Percentiles rank a stretch among this genome's conserved stretches.
Evolutionary conservation across 1,140 invertebrate genomes (phyloP).

Genomic region (Armadillidium nasatum): DNA sequence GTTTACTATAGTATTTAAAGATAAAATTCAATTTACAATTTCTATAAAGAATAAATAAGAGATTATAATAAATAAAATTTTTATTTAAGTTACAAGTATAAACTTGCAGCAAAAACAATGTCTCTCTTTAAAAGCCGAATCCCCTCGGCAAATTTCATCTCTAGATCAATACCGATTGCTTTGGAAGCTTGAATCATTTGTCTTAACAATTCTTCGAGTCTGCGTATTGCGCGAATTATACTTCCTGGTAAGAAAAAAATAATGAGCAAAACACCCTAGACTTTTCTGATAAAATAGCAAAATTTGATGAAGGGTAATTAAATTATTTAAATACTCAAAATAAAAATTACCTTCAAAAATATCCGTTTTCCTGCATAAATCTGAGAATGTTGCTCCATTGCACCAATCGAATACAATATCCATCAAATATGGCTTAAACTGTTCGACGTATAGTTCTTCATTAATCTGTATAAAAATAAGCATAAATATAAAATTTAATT

Average conservation of each 20-base stretch:
- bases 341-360: conserved; percentile 82
- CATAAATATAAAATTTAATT: neutral
- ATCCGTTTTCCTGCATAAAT: conserved; percentile 95
- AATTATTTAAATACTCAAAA: too few species aligned
- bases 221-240: conserved; percentile 94
- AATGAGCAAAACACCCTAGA: conserved; percentile 20
- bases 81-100: conserved; percentile 73
- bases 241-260: conserved; percentile 65
- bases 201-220: conserved; percentile 89
- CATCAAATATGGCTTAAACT: conserved; percentile 93
- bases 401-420: conserved; percentile 96
- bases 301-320: too few species aligned
- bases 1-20: too few species aligned
- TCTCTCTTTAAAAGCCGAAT: conserved; percentile 92
- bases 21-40: too few species aligned
- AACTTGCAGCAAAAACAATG: conserved; percentile 97
- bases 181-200: conserved; percentile 95
- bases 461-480: conserved; percentile 56
- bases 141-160: conserved; percentile 91
- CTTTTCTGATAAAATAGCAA: too few species aligned
- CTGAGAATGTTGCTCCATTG: conserved; percentile 83
- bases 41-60: too few species aligned
- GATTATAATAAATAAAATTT: too few species aligned
- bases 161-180: conserved; percentile 94
- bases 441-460: conserved; percentile 85